A percentile compares a stretch with the other conserved stretches of the same genome.
Conservation (phyloP, 2,113 vertebrate species). For the Electrona antarctica region DNA sequence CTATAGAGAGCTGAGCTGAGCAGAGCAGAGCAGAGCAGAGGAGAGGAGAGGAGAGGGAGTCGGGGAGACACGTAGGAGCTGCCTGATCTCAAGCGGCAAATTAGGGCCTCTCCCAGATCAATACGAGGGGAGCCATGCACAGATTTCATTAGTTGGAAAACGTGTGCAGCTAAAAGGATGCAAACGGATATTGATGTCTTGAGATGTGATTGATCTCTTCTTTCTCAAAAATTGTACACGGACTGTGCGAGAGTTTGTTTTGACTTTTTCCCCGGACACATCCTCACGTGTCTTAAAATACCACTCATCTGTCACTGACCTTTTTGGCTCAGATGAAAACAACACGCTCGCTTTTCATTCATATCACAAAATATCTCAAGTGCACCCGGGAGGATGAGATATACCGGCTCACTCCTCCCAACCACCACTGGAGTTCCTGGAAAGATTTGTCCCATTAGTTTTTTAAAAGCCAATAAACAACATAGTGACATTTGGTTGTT, state of each 20-base stretch:
- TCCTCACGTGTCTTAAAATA: constrained; percentile 57
- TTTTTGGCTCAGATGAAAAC: constrained; percentile 37
- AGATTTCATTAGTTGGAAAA: constrained; percentile 85
- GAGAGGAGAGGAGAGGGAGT: constrained; percentile 22
- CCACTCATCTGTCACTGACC: constrained; percentile 51
- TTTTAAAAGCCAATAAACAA: too few relatives aligned
- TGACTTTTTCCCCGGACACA: constrained; percentile 45
- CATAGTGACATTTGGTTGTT: too few relatives aligned
- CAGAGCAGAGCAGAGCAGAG: background rate
- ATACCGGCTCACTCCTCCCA: constrained; percentile 27
- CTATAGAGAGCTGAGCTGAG: background rate
- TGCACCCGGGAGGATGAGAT: constrained; percentile 50
- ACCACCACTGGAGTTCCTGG: constrained; percentile 18
- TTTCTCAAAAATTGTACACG: constrained; percentile 80
- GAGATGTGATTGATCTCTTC: constrained; percentile 86
- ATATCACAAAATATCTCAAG: constrained; percentile 38
- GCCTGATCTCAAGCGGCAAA: constrained; percentile 82
- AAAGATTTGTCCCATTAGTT: constrained; percentile 48
- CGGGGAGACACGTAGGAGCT: constrained; percentile 54
- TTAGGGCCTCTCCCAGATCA: constrained; percentile 80
- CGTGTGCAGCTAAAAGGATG: constrained; percentile 82
- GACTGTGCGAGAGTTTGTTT: constrained; percentile 74
- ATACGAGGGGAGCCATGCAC: constrained; percentile 75
- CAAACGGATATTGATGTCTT: constrained; percentile 86
- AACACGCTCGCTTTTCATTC: constrained; percentile 52